Percentiles rank a stretch among this genome's conserved stretches.
phyloP scores from a whole-genome alignment of 2,797 vertebrate genomes.

The Xerus rutilus region DNA sequence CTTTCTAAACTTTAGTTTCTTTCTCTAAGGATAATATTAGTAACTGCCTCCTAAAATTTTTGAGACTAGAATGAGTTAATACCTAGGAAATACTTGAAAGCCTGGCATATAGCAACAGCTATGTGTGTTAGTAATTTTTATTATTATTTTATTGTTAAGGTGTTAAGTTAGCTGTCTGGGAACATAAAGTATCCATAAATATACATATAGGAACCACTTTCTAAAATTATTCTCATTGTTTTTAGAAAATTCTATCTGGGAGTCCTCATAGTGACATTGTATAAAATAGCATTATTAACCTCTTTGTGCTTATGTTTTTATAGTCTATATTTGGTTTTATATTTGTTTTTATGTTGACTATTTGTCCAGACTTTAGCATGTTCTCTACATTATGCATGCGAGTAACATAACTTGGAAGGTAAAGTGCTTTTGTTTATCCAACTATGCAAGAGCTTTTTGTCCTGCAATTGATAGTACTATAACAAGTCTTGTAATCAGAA shows the following conservation, averaged over 20 bases:
- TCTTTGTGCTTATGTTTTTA: not conserved
- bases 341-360: conserved; percentile 32
- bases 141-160: not conserved
- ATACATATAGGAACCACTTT: conserved; percentile 32
- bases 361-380: not conserved
- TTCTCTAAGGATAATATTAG: not conserved
- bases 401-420: conserved; percentile 25
- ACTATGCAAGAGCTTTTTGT: conserved; percentile 1
- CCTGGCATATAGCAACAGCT: not conserved
- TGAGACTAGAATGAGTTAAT: conserved; percentile 1
- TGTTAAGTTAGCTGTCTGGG: not conserved
- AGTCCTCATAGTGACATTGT: conserved; percentile 19
- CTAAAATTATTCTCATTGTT: conserved; percentile 36
- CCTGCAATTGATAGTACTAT: not conserved
- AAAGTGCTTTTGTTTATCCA: conserved; percentile 38
- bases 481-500: conserved; percentile 18
- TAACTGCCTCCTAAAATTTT: conserved; percentile 7
- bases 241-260: not conserved
- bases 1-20: not conserved
- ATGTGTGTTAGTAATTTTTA: not conserved
- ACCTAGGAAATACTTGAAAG: not conserved
- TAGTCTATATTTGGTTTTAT: conserved; percentile 10
- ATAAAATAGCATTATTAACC: not conserved
- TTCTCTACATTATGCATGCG: not conserved
- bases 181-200: conserved; percentile 8